These are phyloP conservation scores for Mus caroli DNA, from an alignment of 2,797 vertebrate species.

Conservation along the genomic window DNA sequence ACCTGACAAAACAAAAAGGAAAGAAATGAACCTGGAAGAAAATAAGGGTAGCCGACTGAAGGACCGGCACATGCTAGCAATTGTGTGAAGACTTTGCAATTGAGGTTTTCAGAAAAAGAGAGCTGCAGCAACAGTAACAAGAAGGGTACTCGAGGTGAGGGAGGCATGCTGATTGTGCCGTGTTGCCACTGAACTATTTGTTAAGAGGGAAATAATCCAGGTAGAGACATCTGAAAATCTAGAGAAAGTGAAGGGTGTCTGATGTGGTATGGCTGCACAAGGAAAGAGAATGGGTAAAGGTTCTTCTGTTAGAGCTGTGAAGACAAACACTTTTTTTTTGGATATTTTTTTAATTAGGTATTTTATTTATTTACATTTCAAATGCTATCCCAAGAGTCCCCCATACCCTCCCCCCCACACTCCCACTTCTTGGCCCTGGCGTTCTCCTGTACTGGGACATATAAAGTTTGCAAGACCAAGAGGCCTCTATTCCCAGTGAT, in stretches of 20 bases:
- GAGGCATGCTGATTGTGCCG: neutral
- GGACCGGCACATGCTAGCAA: fast-evolving
- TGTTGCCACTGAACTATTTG: neutral
- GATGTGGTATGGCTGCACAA: neutral
- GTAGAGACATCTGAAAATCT: neutral
- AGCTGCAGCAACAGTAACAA: neutral
- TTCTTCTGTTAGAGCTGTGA: neutral
- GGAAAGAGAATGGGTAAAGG: neutral
- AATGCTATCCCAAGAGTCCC: no score
- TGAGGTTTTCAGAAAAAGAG: neutral
- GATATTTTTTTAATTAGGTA: no score
- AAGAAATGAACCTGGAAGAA: neutral
- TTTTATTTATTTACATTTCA: no score
- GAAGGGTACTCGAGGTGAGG: neutral
- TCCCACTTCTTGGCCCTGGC: no score
- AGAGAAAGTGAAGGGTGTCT: neutral
- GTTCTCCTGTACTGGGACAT: no score
- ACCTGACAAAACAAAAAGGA: neutral
- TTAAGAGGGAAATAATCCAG: neutral
- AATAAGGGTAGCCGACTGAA: neutral
- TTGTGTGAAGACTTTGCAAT: neutral
- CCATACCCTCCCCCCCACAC: no score
- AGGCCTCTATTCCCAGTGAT: no score
- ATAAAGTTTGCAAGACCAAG: no score
- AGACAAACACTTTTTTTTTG: neutral